Percentiles rank a stretch among this genome's conserved stretches.
These are phyloP conservation scores for Polydrusus tereticollis DNA, from an alignment of 2,888 invertebrate species.

Conservation along the genomic window DNA sequence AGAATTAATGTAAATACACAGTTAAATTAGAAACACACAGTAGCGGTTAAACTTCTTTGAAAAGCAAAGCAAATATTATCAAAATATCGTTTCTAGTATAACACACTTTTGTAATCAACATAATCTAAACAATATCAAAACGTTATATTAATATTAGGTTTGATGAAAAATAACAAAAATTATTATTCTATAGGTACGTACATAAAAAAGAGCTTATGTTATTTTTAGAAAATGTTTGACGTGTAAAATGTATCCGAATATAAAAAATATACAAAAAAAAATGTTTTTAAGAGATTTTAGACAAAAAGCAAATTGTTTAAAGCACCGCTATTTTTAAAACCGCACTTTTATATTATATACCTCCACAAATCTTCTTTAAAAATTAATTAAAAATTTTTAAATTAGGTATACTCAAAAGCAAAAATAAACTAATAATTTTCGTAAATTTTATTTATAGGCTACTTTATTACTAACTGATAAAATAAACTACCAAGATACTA, in stretches of 20 bases:
- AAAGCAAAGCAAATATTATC: background rate
- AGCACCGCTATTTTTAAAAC: no score
- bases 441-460: background rate
- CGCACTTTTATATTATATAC: no score
- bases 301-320: no score
- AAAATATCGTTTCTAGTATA: background rate
- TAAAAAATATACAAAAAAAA: no score
- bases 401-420: no score
- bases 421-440: background rate
- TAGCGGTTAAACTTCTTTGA: background rate
- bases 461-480: slow-evolving; percentile 2
- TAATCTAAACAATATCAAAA: background rate
- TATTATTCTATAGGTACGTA: background rate
- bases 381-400: no score
- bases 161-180: background rate
- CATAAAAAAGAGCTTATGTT: no score
- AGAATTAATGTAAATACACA: background rate
- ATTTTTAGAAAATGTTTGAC: no score
- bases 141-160: background rate
- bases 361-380: no score
- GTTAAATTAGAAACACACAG: background rate
- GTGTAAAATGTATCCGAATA: no score
- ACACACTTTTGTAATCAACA: background rate
- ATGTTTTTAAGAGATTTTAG: no score
- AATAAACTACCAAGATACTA: background rate